Base-by-base conservation (phyloP, 2,888 invertebrate species). In the Nysson spinosus region DNA sequence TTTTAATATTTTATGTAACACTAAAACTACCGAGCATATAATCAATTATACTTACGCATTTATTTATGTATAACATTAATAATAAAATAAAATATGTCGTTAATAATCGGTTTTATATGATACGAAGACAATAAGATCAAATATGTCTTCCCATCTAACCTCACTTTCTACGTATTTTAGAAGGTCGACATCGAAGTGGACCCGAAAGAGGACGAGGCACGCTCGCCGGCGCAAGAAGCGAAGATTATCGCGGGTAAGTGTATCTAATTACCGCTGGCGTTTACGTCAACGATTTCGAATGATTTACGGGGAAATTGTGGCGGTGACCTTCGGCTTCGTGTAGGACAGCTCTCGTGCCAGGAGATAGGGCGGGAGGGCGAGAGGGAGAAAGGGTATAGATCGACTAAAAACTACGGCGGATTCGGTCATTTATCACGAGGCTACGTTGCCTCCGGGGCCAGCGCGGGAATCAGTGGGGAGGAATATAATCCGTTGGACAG, bases 231-330 rank as follows among this genome's bases (percentile, higher is more conserved):
- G 66, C 75, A 79, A 79, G 79, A 76, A 80, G 72, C 72, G 63
- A 76, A 63, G 69, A 67, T 75, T 71, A 75, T 75, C 77, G 69
- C 72, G 65, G 75, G 82, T 83, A 83, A 85, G 85, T 83, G 80
- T 85, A 85, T 86, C 86, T 86, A 86, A 85, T 86, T 86, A 86
- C 82, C 80, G 75, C 40, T 79, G 81, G 81, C 82, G 83, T 86
- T 86, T 83, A 85, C 85, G 85, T 86, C 85, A 85, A 85, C 84
- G 79, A 64, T 86, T 87, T 84, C 80, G 83, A 66, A 75, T 86
- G 86, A 86, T 87, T 87, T 87, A 87, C 84, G 82, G 74, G 82
- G 73, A 85, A 86, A 86, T 86, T 85, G 85, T 83, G 72, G 78
- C 81, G 74, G 72, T 80, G 84, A 86, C 85, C 85, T 85, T 87